Evolutionary conservation across 1,140 invertebrate species (phyloP).

Genomic region (Melipona quadrifasciata): DNA sequence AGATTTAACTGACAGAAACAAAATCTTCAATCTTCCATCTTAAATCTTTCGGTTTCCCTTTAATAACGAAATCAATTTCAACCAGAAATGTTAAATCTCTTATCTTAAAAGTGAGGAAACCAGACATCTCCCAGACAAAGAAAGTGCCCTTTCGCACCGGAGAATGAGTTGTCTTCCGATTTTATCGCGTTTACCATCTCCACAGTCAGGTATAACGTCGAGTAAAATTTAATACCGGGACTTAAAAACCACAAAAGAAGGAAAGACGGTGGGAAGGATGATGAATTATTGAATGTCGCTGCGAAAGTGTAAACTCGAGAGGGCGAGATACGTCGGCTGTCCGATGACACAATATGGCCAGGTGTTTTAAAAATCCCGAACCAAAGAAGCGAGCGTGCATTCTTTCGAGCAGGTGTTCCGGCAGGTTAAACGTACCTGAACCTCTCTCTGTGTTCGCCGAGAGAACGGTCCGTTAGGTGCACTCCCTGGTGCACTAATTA

Average conservation of each 20-base stretch:
- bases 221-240: slow-evolving; percentile 11
- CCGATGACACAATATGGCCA: slow-evolving; percentile 40
- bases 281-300: slow-evolving; percentile 45
- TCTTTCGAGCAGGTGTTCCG: slow-evolving; percentile 52
- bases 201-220: background rate
- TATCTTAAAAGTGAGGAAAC: background rate
- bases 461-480: slow-evolving; percentile 26
- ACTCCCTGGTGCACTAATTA: slow-evolving; percentile 54
- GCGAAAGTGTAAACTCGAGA: slow-evolving; percentile 49
- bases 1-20: background rate
- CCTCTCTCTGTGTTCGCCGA: background rate
- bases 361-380: slow-evolving; percentile 48
- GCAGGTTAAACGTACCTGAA: slow-evolving; percentile 42
- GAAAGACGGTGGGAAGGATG: slow-evolving; percentile 4
- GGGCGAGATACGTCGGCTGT: background rate
- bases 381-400: slow-evolving; percentile 2
- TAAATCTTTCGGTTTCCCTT: background rate
- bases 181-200: slow-evolving; percentile 29
- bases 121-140: background rate
- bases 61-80: background rate
- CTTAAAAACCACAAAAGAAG: slow-evolving; percentile 3
- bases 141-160: background rate
- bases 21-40: background rate
- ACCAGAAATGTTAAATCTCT: background rate
- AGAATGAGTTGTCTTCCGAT: slow-evolving; percentile 5